Evolutionary conservation across 2,113 vertebrate species (phyloP).

Genomic region (Coreoperca whiteheadi): DNA sequence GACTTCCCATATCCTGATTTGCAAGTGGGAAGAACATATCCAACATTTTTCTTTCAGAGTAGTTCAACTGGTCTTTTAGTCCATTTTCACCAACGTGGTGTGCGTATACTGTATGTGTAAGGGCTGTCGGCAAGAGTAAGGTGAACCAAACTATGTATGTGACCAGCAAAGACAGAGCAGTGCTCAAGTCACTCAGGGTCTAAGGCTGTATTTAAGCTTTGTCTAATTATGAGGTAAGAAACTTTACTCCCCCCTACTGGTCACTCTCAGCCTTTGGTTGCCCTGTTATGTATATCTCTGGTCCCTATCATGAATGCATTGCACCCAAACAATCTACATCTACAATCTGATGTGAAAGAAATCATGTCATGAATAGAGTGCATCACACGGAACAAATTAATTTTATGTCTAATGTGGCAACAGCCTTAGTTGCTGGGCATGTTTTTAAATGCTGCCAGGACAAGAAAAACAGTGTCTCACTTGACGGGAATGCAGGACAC

Average conservation of each 20-base stretch:
- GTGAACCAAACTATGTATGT: neutral
- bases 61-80: neutral
- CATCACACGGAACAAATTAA: neutral
- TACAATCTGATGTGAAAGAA: neutral
- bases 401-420: neutral
- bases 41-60: neutral
- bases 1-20: slow-evolving; percentile 23
- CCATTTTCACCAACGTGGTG: neutral
- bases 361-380: neutral
- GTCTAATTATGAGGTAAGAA: slow-evolving; percentile 54
- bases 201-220: slow-evolving; percentile 49
- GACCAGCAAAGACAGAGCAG: neutral
- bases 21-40: neutral
- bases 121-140: neutral
- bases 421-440: neutral
- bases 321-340: neutral
- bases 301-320: neutral
- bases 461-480: neutral
- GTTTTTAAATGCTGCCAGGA: neutral
- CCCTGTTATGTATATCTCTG: slow-evolving; percentile 29
- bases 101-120: neutral
- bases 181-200: slow-evolving; percentile 36
- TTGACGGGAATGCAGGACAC: neutral
- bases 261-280: slow-evolving; percentile 2
- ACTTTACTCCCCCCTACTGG: slow-evolving; percentile 68